Evolutionary conservation across 1,140 invertebrate genomes (phyloP).

Genomic region (Zaprionus capensis): DNA sequence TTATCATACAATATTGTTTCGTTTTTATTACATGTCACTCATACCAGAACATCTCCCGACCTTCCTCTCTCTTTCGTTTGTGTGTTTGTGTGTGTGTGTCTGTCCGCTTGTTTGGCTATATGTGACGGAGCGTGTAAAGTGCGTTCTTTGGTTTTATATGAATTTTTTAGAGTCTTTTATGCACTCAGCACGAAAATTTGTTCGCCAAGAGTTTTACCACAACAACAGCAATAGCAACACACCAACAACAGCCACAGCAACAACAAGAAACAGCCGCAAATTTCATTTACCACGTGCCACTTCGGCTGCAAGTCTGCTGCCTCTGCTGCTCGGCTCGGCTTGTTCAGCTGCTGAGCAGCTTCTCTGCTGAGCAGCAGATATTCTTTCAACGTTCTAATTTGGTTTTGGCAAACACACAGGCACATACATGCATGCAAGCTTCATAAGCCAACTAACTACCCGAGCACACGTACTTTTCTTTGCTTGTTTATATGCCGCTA

Average conservation of each 20-base stretch:
- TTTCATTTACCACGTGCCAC: constrained; percentile 60
- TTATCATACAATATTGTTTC: constrained; percentile 82
- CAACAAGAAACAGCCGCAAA: constrained; percentile 43
- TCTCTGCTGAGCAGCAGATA: constrained; percentile 30
- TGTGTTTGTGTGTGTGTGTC: constrained; percentile 36
- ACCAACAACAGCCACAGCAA: constrained; percentile 43
- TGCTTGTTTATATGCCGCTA: constrained; percentile 60
- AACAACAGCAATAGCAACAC: constrained; percentile 43
- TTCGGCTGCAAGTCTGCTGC: constrained; percentile 19
- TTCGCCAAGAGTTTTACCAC: constrained; percentile 72
- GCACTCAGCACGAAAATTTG: constrained; percentile 80
- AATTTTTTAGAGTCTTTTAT: constrained; percentile 82
- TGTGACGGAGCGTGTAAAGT: constrained; percentile 72
- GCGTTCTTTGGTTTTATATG: constrained; percentile 81
- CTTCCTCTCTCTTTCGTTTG: constrained; percentile 45
- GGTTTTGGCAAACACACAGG: constrained; percentile 42
- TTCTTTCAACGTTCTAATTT: constrained; percentile 67
- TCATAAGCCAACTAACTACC: constrained; percentile 58
- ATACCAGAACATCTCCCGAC: constrained; percentile 56
- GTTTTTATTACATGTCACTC: constrained; percentile 82
- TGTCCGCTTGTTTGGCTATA: constrained; percentile 14
- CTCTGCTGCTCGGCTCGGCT: background rate
- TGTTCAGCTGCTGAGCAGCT: constrained; percentile 15
- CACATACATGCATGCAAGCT: constrained; percentile 23
- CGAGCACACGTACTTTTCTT: constrained; percentile 55